These are phyloP conservation scores for Atopsyche davidsoni DNA, from an alignment of 1,140 invertebrate genomes.

Conservation along the genomic window DNA sequence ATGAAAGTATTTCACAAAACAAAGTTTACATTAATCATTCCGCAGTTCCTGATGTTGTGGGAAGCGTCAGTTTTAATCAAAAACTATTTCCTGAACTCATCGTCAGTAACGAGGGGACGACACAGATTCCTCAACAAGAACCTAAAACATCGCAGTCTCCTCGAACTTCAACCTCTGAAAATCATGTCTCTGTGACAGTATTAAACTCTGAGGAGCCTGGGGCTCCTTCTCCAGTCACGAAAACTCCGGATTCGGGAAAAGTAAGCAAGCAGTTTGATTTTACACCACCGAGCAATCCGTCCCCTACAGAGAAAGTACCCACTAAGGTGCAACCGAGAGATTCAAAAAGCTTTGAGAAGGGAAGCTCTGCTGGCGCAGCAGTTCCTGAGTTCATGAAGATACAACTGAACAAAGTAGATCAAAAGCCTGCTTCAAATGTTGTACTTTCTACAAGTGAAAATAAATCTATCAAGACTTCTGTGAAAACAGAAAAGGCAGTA, in stretches of 20 bases:
- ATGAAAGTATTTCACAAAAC: slow-evolving; percentile 43
- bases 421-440: slow-evolving; percentile 52
- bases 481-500: slow-evolving; percentile 12
- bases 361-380: slow-evolving; percentile 35
- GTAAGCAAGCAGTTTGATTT: slow-evolving; percentile 37
- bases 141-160: neutral
- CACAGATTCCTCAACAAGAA: too few relatives aligned
- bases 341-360: slow-evolving; percentile 42
- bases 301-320: slow-evolving; percentile 40
- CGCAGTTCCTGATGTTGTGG: slow-evolving; percentile 20
- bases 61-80: slow-evolving; percentile 26
- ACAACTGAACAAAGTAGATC: slow-evolving; percentile 62
- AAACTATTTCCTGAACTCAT: slow-evolving; percentile 15
- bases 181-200: slow-evolving; percentile 21
- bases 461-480: slow-evolving; percentile 16
- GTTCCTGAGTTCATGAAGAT: slow-evolving; percentile 67
- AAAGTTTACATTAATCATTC: slow-evolving; percentile 28
- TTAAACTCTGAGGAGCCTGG: neutral
- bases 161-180: slow-evolving; percentile 8
- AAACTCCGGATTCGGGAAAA: slow-evolving; percentile 4
- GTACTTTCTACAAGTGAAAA: slow-evolving; percentile 50
- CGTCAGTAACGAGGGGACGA: too few relatives aligned
- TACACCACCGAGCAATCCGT: slow-evolving; percentile 42
- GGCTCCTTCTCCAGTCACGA: slow-evolving; percentile 8
- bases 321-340: slow-evolving; percentile 34